A percentile compares a stretch with the other conserved stretches of the same genome.
These are phyloP conservation scores for Theonella swinhoei DNA, from an alignment of 37 sponge, comb jelly and placozoan species.

Conservation along the genomic window DNA sequence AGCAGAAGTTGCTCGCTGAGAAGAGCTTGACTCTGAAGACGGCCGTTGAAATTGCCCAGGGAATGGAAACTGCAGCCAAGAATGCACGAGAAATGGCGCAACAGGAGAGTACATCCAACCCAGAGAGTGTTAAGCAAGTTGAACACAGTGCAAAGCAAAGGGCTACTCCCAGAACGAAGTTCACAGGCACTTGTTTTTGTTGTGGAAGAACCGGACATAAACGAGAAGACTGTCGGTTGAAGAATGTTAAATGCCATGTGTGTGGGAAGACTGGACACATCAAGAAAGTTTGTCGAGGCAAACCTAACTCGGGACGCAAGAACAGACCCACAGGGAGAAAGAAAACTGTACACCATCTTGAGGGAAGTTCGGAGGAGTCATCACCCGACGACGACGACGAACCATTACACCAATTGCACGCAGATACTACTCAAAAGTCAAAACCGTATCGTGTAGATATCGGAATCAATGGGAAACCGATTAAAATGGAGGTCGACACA, in stretches of 20 bases:
- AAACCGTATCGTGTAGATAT: constrained; percentile 1
- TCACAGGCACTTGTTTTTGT: neutral
- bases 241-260: neutral
- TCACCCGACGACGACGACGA: no score
- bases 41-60: constrained; percentile 18
- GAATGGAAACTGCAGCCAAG: constrained; percentile 25
- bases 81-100: constrained; percentile 3
- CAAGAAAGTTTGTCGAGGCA: constrained; percentile 2
- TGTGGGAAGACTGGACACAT: constrained; percentile 11
- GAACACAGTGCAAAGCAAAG: no score
- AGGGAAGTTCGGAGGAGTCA: constrained; percentile 9
- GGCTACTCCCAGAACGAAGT: neutral
- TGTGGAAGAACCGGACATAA: constrained; percentile 11
- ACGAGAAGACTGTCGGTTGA: neutral
- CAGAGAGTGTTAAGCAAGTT: no score
- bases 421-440: neutral
- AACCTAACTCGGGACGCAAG: neutral
- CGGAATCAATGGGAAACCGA: neutral
- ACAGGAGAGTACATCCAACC: no score
- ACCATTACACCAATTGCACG: no score
- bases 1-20: constrained; percentile 15
- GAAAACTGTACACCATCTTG: neutral
- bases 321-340: neutral
- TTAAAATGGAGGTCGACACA: constrained; percentile 30
- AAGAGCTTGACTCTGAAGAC: neutral